A percentile compares a stretch with the other conserved stretches of the same genome.
Conservation (phyloP, 2,113 vertebrate genomes). For the Dasypus novemcinctus region DNA sequence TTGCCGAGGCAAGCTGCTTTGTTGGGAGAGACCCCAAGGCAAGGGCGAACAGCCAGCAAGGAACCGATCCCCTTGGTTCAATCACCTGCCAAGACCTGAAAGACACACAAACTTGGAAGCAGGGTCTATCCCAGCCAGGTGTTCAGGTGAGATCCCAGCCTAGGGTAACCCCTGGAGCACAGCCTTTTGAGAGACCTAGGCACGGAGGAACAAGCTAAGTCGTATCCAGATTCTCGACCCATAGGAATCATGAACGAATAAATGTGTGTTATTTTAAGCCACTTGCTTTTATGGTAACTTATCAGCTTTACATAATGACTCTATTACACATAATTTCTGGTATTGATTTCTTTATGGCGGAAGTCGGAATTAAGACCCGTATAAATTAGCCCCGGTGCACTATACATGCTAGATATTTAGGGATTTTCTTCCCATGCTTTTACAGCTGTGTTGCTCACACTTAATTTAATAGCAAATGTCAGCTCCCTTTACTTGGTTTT, state of each 20-base stretch:
- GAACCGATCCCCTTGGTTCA: too few species aligned
- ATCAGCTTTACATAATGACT: neutral
- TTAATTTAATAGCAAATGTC: neutral
- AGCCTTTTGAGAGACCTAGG: too few species aligned
- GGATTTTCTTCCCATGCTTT: neutral
- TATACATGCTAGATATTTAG: neutral
- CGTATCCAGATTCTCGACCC: too few species aligned
- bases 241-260: neutral
- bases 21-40: too few species aligned
- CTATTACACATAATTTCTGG: too few species aligned
- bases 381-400: neutral
- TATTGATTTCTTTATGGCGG: neutral
- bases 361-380: neutral
- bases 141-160: too few species aligned
- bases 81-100: too few species aligned
- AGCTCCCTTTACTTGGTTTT: neutral
- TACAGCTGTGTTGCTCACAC: neutral
- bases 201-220: neutral
- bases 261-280: neutral
- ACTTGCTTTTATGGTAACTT: neutral
- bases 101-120: too few species aligned
- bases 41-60: too few species aligned
- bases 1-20: too few species aligned
- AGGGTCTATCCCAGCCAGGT: too few species aligned
- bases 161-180: accelerated